Base-by-base conservation (phyloP, 1,140 invertebrate genomes). In the Thalassaphorura encarpata region DNA sequence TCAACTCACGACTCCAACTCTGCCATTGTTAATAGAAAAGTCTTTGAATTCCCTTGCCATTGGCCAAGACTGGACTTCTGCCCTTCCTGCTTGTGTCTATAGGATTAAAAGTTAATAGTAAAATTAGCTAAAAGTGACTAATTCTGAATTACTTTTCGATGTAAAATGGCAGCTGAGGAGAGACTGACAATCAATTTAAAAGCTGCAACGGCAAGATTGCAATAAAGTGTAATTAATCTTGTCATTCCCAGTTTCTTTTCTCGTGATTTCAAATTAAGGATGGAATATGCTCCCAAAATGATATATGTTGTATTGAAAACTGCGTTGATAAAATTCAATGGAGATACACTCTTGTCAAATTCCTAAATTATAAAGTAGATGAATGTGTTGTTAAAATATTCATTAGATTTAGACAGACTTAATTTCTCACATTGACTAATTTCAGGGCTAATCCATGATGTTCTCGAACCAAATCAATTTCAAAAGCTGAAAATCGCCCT, bases 21-120 rank as follows among this genome's bases (percentile, higher is more conserved):
- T 11, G 18, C 8, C 21, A 23, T 11, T 18, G 42, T 45, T 45
- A 45, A 45, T 21, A 18, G 6, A 8, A 6, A 45, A 23, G 8
- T 65, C 60, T 18, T 65, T 48, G 52, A 55, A 56, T 41, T 64
- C 58, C 41, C 62, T 45, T 43, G 58, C 54, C 63, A 65, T 65
- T 43, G 63, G 63, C 63, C 63, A 65, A 11, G 59, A 60, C 13
- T 60, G 48, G 16, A 65, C 52, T 36, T 59, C 48, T 19, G 51
- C 27, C 3, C 60, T 39, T 28, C 48, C 42, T 29, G 52, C 43
- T 48, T 62, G 63, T 11, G 63, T 60, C 63, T 65, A 18, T 42
- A 51, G 15, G 29, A 11, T 3, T 27, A 45, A 15, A 45, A n/a
- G 11, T 24, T 43, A 6, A 42, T 18, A 11, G 3, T 52, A 24